These are phyloP conservation scores for Lampropteryx suffumata DNA, from an alignment of 2,888 invertebrate species.

Conservation along the genomic window DNA sequence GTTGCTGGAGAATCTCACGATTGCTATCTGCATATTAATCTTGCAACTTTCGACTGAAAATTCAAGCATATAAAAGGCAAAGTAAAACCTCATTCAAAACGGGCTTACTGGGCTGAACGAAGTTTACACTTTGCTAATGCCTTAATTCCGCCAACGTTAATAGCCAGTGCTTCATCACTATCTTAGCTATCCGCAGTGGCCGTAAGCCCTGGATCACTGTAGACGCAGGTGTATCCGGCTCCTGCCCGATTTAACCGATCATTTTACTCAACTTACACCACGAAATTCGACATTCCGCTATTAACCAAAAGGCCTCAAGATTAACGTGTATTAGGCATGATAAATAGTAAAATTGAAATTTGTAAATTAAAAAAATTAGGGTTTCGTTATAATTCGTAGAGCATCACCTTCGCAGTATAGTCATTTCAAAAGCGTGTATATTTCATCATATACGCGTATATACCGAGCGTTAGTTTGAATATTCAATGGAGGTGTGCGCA, in stretches of 20 bases:
- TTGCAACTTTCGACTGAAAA: neutral
- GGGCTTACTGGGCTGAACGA: constrained; percentile 23
- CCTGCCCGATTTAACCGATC: constrained; percentile 54
- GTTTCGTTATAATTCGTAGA: neutral
- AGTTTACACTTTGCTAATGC: constrained; percentile 43
- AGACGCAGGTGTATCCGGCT: constrained; percentile 58
- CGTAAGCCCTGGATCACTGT: constrained; percentile 59
- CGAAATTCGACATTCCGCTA: constrained; percentile 38
- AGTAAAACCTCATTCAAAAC: constrained; percentile 26
- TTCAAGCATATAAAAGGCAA: neutral
- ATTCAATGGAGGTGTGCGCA: constrained; percentile 42
- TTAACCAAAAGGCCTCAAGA: constrained; percentile 36
- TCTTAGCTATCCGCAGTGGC: constrained; percentile 58
- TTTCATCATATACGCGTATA: constrained; percentile 33
- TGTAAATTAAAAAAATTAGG: too few species aligned
- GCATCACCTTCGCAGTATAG: constrained; percentile 38
- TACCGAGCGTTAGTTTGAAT: constrained; percentile 42
- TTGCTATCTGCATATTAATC: too few species aligned
- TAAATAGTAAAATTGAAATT: constrained; percentile 7
- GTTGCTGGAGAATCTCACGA: neutral
- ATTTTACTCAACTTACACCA: constrained; percentile 50
- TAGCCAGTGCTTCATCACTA: constrained; percentile 63
- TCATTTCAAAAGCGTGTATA: constrained; percentile 42
- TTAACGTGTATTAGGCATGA: constrained; percentile 37
- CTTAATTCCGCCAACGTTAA: constrained; percentile 58